Conservation (phyloP, 2,888 invertebrate genomes). For the Ptychoptera albimana region DNA sequence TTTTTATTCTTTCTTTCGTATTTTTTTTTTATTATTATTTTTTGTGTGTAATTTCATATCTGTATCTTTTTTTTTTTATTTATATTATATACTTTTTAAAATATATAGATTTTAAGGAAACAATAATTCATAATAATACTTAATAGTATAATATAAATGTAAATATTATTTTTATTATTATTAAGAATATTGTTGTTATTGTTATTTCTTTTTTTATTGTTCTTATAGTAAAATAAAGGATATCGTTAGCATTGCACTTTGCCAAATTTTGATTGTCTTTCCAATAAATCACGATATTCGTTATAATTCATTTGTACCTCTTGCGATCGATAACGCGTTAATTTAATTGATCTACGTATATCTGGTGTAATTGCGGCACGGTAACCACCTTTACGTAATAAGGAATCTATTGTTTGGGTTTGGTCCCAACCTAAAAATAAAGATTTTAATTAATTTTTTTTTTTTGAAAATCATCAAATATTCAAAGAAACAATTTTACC, state of each 20-base stretch:
- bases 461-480: too few species aligned
- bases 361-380: conserved; percentile 82
- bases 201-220: too few species aligned
- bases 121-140: too few species aligned
- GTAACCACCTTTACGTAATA: conserved; percentile 93
- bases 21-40: too few species aligned
- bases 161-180: background rate
- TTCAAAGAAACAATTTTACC: too few species aligned
- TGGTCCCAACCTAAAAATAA: conserved; percentile 75
- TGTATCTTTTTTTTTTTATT: too few species aligned
- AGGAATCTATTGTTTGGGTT: conserved; percentile 93
- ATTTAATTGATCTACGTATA: conserved; percentile 72
- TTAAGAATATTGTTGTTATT: background rate
- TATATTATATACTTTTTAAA: too few species aligned
- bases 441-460: background rate
- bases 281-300: conserved; percentile 44
- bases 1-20: too few species aligned
- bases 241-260: conserved; percentile 29
- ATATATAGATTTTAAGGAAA: too few species aligned
- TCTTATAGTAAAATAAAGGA: background rate
- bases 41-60: too few species aligned
- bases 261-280: conserved; percentile 25
- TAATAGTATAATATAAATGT: background rate
- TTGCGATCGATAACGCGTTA: conserved; percentile 94
- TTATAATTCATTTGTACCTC: conserved; percentile 80